These are phyloP conservation scores for Carterocephalus palaemon DNA, from an alignment of 2,888 invertebrate species.

Conservation along the genomic window DNA sequence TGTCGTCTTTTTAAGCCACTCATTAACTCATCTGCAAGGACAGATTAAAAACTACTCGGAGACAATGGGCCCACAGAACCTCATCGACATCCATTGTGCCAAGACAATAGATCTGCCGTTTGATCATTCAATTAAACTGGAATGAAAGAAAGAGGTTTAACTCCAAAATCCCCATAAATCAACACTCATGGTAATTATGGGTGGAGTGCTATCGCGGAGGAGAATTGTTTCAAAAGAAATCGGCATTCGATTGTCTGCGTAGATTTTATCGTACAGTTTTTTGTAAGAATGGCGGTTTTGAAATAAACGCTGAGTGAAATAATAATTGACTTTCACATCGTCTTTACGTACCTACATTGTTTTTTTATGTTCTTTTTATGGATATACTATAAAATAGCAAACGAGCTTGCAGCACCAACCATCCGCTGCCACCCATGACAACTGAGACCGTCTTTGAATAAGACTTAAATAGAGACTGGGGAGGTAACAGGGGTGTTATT, in stretches of 20 bases:
- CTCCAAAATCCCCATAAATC: conserved; percentile 66
- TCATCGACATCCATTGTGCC: conserved; percentile 58
- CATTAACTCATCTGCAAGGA: conserved; percentile 20
- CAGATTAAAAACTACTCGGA: conserved; percentile 35
- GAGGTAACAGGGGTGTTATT: no score
- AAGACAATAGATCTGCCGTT: conserved; percentile 59
- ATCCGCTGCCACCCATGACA: no score
- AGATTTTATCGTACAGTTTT: conserved; percentile 3
- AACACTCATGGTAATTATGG: conserved; percentile 62
- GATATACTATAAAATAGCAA: no score
- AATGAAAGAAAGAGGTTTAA: conserved; percentile 73
- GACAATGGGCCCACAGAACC: conserved; percentile 25
- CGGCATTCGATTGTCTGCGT: conserved; percentile 16
- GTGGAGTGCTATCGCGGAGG: conserved; percentile 25
- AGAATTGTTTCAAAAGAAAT: conserved; percentile 12
- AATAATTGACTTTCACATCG: no score
- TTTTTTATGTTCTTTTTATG: conserved; percentile 15
- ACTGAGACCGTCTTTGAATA: no score
- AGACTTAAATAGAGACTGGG: no score
- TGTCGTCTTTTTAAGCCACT: no score
- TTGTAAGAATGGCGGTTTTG: neutral
- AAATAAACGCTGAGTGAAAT: no score
- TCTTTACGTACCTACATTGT: no score
- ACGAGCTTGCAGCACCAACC: no score
- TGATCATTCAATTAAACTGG: conserved; percentile 70